Evolutionary conservation across 1,140 invertebrate species (phyloP).

Genomic region (Cryptotermes secundus): DNA sequence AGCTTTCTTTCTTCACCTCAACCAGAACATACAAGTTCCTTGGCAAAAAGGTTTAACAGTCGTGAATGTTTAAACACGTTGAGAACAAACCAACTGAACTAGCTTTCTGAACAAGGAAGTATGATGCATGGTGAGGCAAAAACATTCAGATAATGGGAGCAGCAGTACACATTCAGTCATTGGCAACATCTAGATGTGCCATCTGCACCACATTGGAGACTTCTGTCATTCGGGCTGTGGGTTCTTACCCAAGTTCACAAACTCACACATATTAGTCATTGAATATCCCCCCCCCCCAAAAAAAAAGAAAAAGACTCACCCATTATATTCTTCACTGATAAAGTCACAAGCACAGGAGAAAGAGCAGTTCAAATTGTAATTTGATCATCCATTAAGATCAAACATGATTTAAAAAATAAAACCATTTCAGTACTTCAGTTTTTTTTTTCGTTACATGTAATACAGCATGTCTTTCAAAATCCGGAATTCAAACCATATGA

Average conservation of each 20-base stretch:
- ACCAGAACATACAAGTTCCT: background rate
- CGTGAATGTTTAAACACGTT: background rate
- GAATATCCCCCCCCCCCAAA: too few species aligned
- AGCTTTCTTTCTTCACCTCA: background rate
- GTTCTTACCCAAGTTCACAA: background rate
- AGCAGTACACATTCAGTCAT: background rate
- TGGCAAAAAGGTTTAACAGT: background rate
- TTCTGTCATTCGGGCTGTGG: background rate
- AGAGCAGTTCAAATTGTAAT: background rate
- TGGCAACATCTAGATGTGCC: background rate
- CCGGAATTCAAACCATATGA: background rate
- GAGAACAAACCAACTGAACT: background rate
- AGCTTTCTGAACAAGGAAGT: background rate
- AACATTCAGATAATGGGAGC: background rate
- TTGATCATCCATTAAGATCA: background rate
- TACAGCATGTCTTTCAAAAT: constrained; percentile 18
- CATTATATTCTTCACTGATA: constrained; percentile 3
- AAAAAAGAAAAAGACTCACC: background rate
- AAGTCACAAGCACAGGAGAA: constrained; percentile 10
- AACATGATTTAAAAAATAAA: constrained; percentile 1
- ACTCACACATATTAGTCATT: background rate
- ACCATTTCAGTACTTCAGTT: background rate
- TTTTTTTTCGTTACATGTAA: background rate
- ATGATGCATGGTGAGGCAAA: background rate
- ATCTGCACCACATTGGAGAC: background rate